Evolutionary conservation across 2,797 vertebrate genomes (phyloP), one percentile per base, ranked within the genome.

Genomic region (Cottoperca gobio): DNA sequence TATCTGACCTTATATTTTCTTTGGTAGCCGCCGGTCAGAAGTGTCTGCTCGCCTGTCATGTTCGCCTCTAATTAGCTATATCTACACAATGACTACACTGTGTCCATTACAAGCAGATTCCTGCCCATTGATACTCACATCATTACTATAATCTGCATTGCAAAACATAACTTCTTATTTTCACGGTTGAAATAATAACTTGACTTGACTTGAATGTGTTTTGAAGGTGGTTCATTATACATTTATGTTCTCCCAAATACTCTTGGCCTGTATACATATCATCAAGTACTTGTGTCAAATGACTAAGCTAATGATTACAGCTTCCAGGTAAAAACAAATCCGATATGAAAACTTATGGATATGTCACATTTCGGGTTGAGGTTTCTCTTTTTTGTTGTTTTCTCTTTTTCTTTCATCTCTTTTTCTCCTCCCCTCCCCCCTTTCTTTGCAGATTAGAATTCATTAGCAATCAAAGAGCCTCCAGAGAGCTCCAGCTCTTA

Each of bases 401-500:
- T 90, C 89, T 88, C 79, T 54, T 70, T 93, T 93, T 94, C 90
- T 93, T 94, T 94, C 91, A 93, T 95, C 90, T 93, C 83, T 86
- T 90, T 85, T 87, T 85, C 84, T 86, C 80, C 83, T 89, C 86
- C 92, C 92, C 90, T 91, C 90, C 92, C 92, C 93, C 93, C 91
- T 90, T 93, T 95, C 93, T 94, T 95, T 95, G 93, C 94, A 95
- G 94, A 96, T 95, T 96, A 95, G 94, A 95, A 95, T 95, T 95
- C 94, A 95, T 95, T 95, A 95, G 95, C 95, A 95, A 95, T 95
- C 95, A 95, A 95, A 95, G 94, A 94, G 94, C 93, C 95, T 95
- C 95, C 92, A 95, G 95, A 95, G 95, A 95, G 93, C 91, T 93
- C 94, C 92, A 92, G 95, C 94, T 95, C 95, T 96, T 97, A 96